phyloP scores from a whole-genome alignment of 2,797 vertebrate species.

The Pterois miles region DNA sequence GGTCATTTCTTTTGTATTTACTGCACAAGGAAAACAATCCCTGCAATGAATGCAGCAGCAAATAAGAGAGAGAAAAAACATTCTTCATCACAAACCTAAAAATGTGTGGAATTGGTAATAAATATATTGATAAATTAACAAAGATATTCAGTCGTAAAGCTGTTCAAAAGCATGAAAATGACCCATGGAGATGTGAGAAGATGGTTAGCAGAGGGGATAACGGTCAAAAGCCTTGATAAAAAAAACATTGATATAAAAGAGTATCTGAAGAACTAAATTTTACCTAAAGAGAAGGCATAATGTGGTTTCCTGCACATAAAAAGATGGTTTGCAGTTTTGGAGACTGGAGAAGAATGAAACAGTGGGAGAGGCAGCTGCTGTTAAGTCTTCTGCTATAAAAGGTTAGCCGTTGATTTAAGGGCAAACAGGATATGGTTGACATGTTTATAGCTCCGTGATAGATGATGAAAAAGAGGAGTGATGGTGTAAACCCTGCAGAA shows the following conservation, averaged over 20 bases:
- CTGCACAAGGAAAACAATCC: not conserved
- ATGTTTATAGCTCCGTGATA: not conserved
- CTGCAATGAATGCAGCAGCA: too few relatives aligned
- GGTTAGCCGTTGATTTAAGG: not conserved
- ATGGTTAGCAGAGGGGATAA: not conserved
- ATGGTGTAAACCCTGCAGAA: not conserved
- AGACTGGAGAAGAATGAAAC: not conserved
- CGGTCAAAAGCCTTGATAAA: not conserved
- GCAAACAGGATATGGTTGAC: not conserved
- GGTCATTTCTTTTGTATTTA: not conserved
- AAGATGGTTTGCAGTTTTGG: not conserved
- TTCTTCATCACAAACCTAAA: not conserved
- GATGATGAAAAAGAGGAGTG: not conserved
- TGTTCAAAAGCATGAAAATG: not conserved
- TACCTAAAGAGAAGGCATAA: not conserved
- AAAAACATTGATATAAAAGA: not conserved
- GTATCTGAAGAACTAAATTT: not conserved
- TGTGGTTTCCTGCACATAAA: not conserved
- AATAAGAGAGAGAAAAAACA: not conserved
- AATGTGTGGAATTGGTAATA: not conserved
- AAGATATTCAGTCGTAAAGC: not conserved
- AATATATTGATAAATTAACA: not conserved
- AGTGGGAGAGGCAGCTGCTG: not conserved
- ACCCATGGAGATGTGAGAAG: not conserved
- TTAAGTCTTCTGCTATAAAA: not conserved